Base-by-base conservation (phyloP, 1,140 invertebrate species). In the Pinna nobilis region DNA sequence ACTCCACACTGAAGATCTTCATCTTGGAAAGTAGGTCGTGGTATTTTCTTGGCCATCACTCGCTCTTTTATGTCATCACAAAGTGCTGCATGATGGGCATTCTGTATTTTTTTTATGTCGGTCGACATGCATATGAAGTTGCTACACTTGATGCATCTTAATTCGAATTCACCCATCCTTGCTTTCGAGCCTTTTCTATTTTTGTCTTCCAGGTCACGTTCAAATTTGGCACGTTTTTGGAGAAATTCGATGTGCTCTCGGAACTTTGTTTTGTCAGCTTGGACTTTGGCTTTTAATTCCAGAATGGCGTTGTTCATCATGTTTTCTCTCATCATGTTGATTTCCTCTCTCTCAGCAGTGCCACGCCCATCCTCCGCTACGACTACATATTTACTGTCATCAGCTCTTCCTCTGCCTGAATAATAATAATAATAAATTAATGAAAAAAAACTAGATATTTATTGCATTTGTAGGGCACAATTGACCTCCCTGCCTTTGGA, bases 221-320 rank as follows among this genome's bases (percentile, higher is more conserved):
- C 72, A 39, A 51, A 32, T 39, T 82, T 77, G 23, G 65, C 76
- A 37, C 80, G 66, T 28, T 53, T 74, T 67, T 86, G 83, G 15
- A 77, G 44, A 7, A 60, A 25, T 4, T 35, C 20, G 25, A 82
- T 74, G 11, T 61, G 35, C 15, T 69, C 4, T 7, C 33, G 25
- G 47, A 76, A 80, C 5, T 68, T 44, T 28, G 53, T 47, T 23
- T 5, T 25, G 9, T 72, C 32, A 11, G 35, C 20, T 44, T 57
- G 28, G 18, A 71, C 50, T 28, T 78, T 55, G 11, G 32, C 32
- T 35, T 74, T 70, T 2, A 82, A 64, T 18, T 72, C 18, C 15
- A 57, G 47, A 13, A 86, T 81, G 6, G 83, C 83, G 49, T 80
- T 59, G 2, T 76, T 74, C 83, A 84, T 84, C 77, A 84, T 83